These are phyloP conservation scores for Oophaga sylvatica DNA, from an alignment of 2,797 vertebrate genomes.

Conservation along the genomic window DNA sequence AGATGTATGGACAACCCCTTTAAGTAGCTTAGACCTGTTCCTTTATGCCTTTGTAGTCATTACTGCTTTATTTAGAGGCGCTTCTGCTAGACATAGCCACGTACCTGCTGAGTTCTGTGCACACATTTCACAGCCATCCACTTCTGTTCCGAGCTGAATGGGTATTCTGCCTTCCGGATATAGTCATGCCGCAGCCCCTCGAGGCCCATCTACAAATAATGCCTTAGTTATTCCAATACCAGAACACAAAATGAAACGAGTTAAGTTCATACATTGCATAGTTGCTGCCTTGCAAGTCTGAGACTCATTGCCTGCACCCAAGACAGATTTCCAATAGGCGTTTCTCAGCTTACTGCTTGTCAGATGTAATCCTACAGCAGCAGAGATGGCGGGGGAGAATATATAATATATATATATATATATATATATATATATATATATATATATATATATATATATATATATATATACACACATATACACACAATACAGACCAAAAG, in stretches of 20 bases:
- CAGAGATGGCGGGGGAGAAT: too few relatives aligned
- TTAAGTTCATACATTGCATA: background rate
- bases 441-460: too few relatives aligned
- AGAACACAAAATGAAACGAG: background rate
- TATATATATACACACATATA: too few relatives aligned
- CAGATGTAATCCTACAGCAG: too few relatives aligned
- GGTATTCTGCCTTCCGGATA: constrained; percentile 87
- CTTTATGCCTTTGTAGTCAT: too few relatives aligned
- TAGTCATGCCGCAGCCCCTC: constrained; percentile 90
- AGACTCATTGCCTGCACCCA: background rate
- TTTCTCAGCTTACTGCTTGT: too few relatives aligned
- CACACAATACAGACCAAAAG: too few relatives aligned
- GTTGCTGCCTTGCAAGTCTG: background rate
- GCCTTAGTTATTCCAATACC: background rate
- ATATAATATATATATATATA: too few relatives aligned
- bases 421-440: too few relatives aligned
- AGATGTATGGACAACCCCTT: too few relatives aligned
- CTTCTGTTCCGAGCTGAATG: constrained; percentile 95
- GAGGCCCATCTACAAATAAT: constrained; percentile 85
- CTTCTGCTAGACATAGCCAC: background rate
- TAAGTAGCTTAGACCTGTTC: too few relatives aligned
- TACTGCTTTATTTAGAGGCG: background rate
- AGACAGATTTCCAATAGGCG: too few relatives aligned
- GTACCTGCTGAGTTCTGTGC: constrained; percentile 87
- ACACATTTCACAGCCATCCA: constrained; percentile 96